Evolutionary conservation across 2,888 invertebrate genomes (phyloP), one percentile per base, ranked within the genome.

Genomic region (Perizoma flavofasciatum): DNA sequence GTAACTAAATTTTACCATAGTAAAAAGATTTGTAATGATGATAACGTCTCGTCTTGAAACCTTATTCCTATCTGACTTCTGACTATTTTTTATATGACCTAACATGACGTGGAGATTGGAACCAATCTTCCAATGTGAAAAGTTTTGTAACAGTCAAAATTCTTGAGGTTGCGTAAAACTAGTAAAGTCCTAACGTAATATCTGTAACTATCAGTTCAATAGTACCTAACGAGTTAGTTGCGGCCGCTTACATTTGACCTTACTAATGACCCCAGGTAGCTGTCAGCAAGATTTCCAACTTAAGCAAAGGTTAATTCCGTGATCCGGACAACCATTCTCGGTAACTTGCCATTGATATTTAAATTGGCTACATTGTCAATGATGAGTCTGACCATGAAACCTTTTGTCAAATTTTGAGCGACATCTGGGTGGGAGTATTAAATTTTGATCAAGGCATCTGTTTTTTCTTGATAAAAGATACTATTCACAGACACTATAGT

Each of bases 281-380:
- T 59, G 63, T 71, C 71, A 68, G 65, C 66, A 71, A 71, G 75
- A 76, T 71, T 72, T 73, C 66, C 71, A 75, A 75, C 72, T 69
- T 64, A 65, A 68, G 72, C 66, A 75, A 71, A 81, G 79, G 78
- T 81, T 77, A 75, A 72, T 68, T 75, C 70, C 66, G 68, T 72
- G 70, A 70, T 75, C 70, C 71, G 67, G 63, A 54, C 59, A 66
- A 65, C 70, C 68, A 66, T 76, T 70, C 70, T 76, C 67, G 71
- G 75, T 57, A 63, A 61, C 63, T 57, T 50, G 53, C 59, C 52
- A 57, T 55, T 59, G 58, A 59, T 63, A 61, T 59, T 63, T 52
- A 39, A 59, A 60, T 57, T 58, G 50, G 57, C 48, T 45, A 51
- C 56, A 58, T 58, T 53, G 50, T 49, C 59, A 52, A 61, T 57